These are phyloP conservation scores for Corvus cornix DNA, from an alignment of 2,113 vertebrate species.

Conservation along the genomic window DNA sequence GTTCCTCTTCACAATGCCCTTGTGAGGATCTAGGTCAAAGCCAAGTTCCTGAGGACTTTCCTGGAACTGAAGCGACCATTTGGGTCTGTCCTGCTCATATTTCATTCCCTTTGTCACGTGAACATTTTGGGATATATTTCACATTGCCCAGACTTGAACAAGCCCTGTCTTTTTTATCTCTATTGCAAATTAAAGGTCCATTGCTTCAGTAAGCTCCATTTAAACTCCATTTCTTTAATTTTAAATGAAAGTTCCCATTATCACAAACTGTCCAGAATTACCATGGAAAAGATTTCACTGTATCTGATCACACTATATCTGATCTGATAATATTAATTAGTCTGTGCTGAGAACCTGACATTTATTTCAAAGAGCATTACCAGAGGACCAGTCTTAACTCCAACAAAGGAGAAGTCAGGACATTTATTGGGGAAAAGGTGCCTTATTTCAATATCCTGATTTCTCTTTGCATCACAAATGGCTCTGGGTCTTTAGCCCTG, in stretches of 20 bases:
- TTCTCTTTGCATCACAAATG: not conserved
- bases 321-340: not conserved
- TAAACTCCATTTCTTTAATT: not conserved
- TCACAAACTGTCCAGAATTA: not conserved
- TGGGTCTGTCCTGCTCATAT: not conserved
- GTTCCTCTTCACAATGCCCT: not conserved
- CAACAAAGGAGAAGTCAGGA: not conserved
- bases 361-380: not conserved
- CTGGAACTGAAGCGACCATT: not conserved
- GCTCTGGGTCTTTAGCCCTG: not conserved
- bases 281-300: not conserved
- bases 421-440: not conserved
- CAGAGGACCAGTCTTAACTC: not conserved
- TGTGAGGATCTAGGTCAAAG: not conserved
- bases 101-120: constrained; percentile 1
- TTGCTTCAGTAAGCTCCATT: not conserved
- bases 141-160: not conserved
- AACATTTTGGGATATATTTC: not conserved
- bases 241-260: not conserved
- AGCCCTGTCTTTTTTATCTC: not conserved
- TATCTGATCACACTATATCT: not conserved
- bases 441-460: not conserved
- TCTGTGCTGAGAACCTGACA: not conserved
- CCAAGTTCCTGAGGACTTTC: not conserved
- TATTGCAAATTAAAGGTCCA: not conserved